These are phyloP conservation scores for Brotula barbata DNA, from an alignment of 2,797 vertebrate species.

Conservation along the genomic window DNA sequence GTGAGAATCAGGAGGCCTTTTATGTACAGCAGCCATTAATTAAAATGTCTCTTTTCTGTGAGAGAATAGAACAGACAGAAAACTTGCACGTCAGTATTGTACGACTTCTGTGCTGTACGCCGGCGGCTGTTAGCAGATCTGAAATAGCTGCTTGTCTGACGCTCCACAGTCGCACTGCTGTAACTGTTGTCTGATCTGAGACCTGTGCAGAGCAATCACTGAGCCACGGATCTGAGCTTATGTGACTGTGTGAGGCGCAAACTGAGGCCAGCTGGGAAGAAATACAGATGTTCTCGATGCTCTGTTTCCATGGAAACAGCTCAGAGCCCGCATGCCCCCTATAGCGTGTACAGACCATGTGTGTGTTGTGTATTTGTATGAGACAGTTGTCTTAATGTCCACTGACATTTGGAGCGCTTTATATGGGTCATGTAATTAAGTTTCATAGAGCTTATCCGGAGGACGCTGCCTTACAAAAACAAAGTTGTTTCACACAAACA, in stretches of 20 bases:
- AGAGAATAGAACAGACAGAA: conserved; percentile 7
- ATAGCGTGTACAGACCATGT: not conserved
- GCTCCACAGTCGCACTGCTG: not conserved
- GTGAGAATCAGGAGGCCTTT: conserved; percentile 70
- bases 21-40: conserved; percentile 70
- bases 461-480: no score
- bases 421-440: not conserved
- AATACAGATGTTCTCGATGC: conserved; percentile 30
- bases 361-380: not conserved
- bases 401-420: not conserved
- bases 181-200: conserved; percentile 2
- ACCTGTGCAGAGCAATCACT: not conserved
- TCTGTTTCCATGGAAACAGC: conserved; percentile 52
- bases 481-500: not conserved
- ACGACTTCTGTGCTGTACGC: not conserved
- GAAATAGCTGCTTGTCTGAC: not conserved
- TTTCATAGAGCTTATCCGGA: no score
- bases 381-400: conserved; percentile 3
- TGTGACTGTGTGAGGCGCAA: not conserved
- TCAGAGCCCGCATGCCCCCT: conserved; percentile 4
- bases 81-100: not conserved
- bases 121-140: not conserved
- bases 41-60: conserved; percentile 34
- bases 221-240: not conserved
- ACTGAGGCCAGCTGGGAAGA: conserved; percentile 7